A percentile compares a stretch with the other conserved stretches of the same genome.
Evolutionary conservation across 2,797 vertebrate species (phyloP).

Genomic region (Siniperca undulata): DNA sequence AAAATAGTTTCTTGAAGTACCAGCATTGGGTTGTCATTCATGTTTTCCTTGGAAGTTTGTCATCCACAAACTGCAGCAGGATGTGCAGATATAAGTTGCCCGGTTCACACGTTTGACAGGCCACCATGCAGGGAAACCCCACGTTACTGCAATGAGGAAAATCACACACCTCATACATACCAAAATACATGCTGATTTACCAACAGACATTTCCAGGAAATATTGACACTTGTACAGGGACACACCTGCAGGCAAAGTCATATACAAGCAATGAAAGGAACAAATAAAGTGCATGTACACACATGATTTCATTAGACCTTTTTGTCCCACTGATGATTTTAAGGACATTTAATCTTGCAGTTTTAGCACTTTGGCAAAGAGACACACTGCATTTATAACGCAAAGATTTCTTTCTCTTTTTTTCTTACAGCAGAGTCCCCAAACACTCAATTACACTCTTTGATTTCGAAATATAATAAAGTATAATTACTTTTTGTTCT

Average conservation of each 20-base stretch:
- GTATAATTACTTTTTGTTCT: not conserved
- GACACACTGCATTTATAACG: not conserved
- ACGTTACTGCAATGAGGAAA: constrained; percentile 31
- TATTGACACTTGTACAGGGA: constrained; percentile 22
- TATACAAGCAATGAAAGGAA: not conserved
- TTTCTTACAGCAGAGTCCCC: not conserved
- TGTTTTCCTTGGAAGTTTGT: constrained; percentile 43
- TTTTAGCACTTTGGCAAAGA: not conserved
- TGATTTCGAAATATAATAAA: not conserved
- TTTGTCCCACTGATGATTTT: not conserved
- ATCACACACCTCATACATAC: constrained; percentile 32
- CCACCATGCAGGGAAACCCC: constrained; percentile 54
- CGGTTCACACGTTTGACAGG: constrained; percentile 55
- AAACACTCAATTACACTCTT: not conserved
- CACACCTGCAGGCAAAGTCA: constrained; percentile 6
- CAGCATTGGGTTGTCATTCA: not conserved
- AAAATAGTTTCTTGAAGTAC: not conserved
- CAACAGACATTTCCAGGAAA: constrained; percentile 31
- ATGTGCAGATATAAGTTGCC: constrained; percentile 13
- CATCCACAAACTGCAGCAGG: not conserved
- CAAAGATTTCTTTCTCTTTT: not conserved
- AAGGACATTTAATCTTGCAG: not conserved
- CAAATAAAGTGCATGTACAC: no score
- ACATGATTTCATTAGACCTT: not conserved
- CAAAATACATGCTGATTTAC: constrained; percentile 14